Base-by-base conservation (phyloP, 2,888 invertebrate species). In the Tenthredo notha region DNA sequence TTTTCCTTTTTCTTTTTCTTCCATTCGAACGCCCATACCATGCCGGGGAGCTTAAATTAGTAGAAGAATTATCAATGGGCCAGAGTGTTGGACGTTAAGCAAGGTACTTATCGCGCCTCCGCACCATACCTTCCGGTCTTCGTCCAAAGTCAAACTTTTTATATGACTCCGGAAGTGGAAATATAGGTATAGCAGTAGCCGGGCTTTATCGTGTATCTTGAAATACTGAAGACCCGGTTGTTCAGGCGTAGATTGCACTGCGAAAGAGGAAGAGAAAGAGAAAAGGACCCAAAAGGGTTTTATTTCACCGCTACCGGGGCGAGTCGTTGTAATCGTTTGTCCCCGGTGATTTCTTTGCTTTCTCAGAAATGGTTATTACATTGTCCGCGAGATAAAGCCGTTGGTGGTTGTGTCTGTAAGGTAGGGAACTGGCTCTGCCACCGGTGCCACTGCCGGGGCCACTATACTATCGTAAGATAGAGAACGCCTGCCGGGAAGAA, bases 361-460 rank as follows among this genome's bases (percentile, higher is more conserved):
- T 84, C 82, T 75, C 84, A 84, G 85, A 86, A 87, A 84, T 87
- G 88, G 88, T 89, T 90, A 89, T 89, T 88, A 90, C 87, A 86
- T 87, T 87, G 87, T 86, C 85, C 86, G 78, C 86, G 86, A 86
- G 87, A 88, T 86, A 74, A 54, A 75, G 84, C 72, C 83, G 83
- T 83, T 80, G 40, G 58, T 40, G 80, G 80, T 65, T 83, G 83
- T 67, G 83, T 67, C 70, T 21, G 43, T 40, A 29, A 65, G 43
- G 67, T 47, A 50, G 83, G 37, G 67, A 83, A 83, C 70, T 83
- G 83, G 29, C 67, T 61, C 29, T 83, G 50, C 67, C 83, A 67
- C 83, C 83, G 83, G 80, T 80, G 80, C 61, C 80, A 80, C 78
- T 77, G 18, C 50, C 40, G 12, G 18, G 29, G 77, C 50, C 40